Evolutionary conservation across 1,140 invertebrate species (phyloP).

Genomic region (Trichomalopsis sarcophagae): DNA sequence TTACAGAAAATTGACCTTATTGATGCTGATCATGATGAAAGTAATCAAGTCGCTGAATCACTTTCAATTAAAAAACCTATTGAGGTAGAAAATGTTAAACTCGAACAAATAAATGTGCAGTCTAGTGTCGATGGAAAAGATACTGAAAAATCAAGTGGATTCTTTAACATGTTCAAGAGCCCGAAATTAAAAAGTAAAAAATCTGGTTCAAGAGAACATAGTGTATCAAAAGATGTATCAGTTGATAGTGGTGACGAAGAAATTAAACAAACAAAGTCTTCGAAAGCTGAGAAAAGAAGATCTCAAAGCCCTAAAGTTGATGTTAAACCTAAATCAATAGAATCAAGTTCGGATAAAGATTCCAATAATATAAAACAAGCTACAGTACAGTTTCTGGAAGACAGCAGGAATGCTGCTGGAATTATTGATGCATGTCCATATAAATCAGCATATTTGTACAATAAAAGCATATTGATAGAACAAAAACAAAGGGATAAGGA

Average conservation of each 20-base stretch:
- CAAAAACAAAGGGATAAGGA: constrained; percentile 10
- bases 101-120: constrained; percentile 53
- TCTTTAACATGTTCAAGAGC: constrained; percentile 68
- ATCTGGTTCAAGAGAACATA: constrained; percentile 63
- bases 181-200: constrained; percentile 64
- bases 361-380: constrained; percentile 55
- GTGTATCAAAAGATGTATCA: constrained; percentile 58
- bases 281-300: constrained; percentile 33
- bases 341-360: constrained; percentile 39
- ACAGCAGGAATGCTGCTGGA: constrained; percentile 58
- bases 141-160: constrained; percentile 59
- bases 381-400: constrained; percentile 65
- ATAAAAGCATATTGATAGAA: constrained; percentile 33
- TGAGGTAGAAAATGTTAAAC: constrained; percentile 50
- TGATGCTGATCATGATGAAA: constrained; percentile 40
- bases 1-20: constrained; percentile 44
- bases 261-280: constrained; percentile 46
- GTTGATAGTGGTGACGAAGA: constrained; percentile 59
- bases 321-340: constrained; percentile 48
- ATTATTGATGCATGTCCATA: constrained; percentile 61
- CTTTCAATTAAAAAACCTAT: constrained; percentile 37
- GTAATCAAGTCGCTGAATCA: neutral
- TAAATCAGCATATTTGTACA: constrained; percentile 56
- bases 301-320: constrained; percentile 50
- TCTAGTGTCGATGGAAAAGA: constrained; percentile 47